Base-by-base conservation (phyloP, 2,888 invertebrate genomes). In the Kuschelorhynchus macadamiae region DNA sequence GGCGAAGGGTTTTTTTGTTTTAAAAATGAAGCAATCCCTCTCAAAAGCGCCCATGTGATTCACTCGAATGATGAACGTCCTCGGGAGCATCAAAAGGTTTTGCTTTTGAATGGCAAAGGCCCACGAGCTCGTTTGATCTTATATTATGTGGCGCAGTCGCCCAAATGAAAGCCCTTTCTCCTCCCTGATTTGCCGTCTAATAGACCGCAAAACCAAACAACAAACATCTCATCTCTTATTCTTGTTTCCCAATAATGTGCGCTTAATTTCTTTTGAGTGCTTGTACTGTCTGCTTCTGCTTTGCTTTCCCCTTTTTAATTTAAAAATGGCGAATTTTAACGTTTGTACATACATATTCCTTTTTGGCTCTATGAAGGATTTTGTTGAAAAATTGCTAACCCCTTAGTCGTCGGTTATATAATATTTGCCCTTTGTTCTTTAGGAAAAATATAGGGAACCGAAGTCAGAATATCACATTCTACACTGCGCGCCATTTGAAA, bases 121-220 rank as follows among this genome's bases (percentile, higher is more conserved):
- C 73, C 78, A 80, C 59, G 30, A 80, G 80, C 80, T 79, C 81
- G 81, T 82, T 82, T 82, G 82, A 82, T 82, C 81, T 82, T 81
- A 82, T 81, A 81, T 80, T 80, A 81, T 81, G 76, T 80, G 80
- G 77, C 78, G 79, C 77, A 79, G 78, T 77, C 79, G 79, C 73
- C 72, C 73, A 76, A 76, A 77, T 79, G 74, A 79, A 79, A 78
- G 79, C 77, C 73, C 73, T 76, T 72, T 74, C 74, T 74, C 71
- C 72, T 59, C 60, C 68, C 74, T 77, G 77, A 77, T 78, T 78
- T 78, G 72, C 75, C 73, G 73, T 71, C 76, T 79, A 79, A 78
- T 78, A 74, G 75, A 72, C 72, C 75, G 71, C 71, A 72, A 72
- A 73, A 73, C 71, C 73, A 73, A 71, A 73, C 72, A 73, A 70